Evolutionary conservation across 2,113 vertebrate genomes (phyloP).

Genomic region (Barnardius zonarius): DNA sequence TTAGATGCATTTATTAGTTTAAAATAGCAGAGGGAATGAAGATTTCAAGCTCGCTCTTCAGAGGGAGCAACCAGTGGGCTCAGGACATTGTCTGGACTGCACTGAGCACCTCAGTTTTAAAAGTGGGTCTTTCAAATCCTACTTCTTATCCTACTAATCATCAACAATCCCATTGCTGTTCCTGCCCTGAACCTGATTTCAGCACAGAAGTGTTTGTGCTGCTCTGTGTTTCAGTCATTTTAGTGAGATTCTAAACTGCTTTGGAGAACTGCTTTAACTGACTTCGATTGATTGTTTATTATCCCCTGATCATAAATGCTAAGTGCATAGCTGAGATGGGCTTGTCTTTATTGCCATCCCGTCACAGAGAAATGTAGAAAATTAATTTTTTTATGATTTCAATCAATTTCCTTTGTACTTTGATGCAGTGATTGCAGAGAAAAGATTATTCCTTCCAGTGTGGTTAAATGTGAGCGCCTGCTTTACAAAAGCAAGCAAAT

Average conservation of each 20-base stretch:
- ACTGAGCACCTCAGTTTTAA: not conserved
- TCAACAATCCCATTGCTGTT: not conserved
- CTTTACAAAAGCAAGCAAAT: conserved; percentile 5
- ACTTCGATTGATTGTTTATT: conserved; percentile 26
- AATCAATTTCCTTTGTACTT: conserved; percentile 38
- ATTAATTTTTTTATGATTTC: conserved; percentile 22
- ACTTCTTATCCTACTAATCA: not conserved
- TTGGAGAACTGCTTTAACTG: conserved; percentile 55
- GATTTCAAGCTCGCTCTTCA: not conserved
- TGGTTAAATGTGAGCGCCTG: not conserved
- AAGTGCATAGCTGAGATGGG: conserved; percentile 53
- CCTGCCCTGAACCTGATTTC: not conserved
- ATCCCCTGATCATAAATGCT: conserved; percentile 55
- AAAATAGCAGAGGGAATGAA: not conserved
- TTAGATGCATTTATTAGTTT: not conserved
- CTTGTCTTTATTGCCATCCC: conserved; percentile 39
- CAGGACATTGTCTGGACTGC: not conserved
- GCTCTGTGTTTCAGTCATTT: conserved; percentile 17
- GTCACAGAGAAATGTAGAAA: not conserved
- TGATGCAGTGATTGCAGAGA: not conserved
- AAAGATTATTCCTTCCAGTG: conserved; percentile 17
- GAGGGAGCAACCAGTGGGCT: not conserved
- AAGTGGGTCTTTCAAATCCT: conserved; percentile 1
- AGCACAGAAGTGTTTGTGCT: not conserved
- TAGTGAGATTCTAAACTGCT: conserved; percentile 32